Evolutionary conservation across 2,113 vertebrate species (phyloP).

Genomic region (Phoenicopterus ruber): DNA sequence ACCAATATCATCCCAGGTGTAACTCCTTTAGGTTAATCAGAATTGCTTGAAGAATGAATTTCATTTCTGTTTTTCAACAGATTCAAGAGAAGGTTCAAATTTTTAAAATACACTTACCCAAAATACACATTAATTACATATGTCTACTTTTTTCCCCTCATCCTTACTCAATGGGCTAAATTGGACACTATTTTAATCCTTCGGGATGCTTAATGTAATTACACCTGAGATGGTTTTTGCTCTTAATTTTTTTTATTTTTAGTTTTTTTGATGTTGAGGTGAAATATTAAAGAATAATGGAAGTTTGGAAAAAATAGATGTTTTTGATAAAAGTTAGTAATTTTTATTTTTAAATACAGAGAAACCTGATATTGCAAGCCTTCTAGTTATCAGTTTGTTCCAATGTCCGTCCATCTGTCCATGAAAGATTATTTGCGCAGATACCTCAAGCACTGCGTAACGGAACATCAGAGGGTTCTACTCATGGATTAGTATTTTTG

Average conservation of each 20-base stretch:
- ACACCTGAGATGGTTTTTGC: rapidly evolving
- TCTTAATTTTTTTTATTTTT: not conserved
- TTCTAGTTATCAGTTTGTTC: not conserved
- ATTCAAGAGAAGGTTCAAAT: not conserved
- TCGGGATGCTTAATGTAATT: not conserved
- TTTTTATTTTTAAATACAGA: not conserved
- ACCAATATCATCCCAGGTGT: not conserved
- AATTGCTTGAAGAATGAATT: not conserved
- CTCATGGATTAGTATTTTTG: not conserved
- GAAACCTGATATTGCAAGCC: not conserved
- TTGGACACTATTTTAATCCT: not conserved
- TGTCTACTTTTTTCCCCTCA: not conserved
- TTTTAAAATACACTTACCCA: not conserved
- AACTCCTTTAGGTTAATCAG: not conserved
- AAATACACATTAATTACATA: not conserved
- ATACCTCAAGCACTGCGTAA: not conserved
- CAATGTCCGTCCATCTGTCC: not conserved
- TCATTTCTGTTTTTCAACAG: not conserved
- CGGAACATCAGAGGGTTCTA: not conserved
- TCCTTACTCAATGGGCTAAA: not conserved
- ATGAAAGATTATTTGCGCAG: not conserved
- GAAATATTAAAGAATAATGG: not conserved
- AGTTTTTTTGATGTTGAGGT: not conserved
- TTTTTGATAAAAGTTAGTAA: not conserved
- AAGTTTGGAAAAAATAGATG: not conserved